A percentile compares a stretch with the other conserved stretches of the same genome.
Evolutionary conservation across 2,888 invertebrate species (phyloP).

Genomic region (Amblyjoppa proteus): DNA sequence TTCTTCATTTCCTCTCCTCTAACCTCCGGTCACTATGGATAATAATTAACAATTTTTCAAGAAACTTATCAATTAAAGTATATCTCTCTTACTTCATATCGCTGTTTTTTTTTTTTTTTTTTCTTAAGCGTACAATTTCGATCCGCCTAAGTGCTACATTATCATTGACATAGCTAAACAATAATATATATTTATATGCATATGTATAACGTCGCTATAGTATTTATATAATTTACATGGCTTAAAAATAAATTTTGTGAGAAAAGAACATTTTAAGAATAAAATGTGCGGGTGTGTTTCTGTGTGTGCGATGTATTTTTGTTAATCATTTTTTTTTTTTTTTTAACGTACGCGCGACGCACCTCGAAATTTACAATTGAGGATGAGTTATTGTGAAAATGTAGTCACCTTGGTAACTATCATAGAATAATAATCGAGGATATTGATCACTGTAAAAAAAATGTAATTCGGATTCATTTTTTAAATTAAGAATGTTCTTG

Average conservation of each 20-base stretch:
- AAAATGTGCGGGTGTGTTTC: neutral
- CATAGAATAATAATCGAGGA: neutral
- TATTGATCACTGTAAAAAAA: neutral
- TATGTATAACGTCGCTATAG: constrained; percentile 47
- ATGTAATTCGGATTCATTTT: neutral
- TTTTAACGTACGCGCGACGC: constrained; percentile 27
- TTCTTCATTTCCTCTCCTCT: constrained; percentile 18
- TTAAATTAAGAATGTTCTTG: too few relatives aligned
- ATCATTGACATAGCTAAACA: constrained; percentile 65
- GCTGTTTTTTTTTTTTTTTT: constrained; percentile 20
- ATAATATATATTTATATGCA: constrained; percentile 61
- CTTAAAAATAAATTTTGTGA: constrained; percentile 51
- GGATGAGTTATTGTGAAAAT: constrained; percentile 11
- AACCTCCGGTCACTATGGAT: constrained; percentile 60
- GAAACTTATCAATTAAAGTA: constrained; percentile 69
- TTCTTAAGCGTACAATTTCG: constrained; percentile 80
- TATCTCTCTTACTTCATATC: constrained; percentile 41
- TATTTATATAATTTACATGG: constrained; percentile 59
- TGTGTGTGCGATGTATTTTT: constrained; percentile 16
- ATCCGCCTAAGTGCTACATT: constrained; percentile 74
- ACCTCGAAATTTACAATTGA: constrained; percentile 11
- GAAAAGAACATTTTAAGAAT: constrained; percentile 4
- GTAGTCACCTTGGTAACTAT: neutral
- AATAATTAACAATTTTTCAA: constrained; percentile 71
- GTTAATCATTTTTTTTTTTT: neutral